These are phyloP conservation scores for Monoplex corrugatus DNA, from an alignment of 2,888 invertebrate species.

Conservation along the genomic window DNA sequence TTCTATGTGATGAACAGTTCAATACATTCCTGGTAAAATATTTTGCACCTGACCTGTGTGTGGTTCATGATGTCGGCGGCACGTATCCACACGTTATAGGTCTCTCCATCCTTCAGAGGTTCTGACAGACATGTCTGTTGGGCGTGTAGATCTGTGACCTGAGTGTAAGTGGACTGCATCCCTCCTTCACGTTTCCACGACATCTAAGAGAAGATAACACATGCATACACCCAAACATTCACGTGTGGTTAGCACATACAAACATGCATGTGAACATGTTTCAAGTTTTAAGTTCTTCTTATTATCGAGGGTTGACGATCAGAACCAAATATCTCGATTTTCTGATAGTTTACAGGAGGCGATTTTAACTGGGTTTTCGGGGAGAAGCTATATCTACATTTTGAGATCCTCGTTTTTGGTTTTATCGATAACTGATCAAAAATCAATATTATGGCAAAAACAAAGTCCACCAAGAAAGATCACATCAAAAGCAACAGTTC, in stretches of 20 bases:
- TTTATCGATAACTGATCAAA: too few species aligned
- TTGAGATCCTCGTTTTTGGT: too few species aligned
- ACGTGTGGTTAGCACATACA: background rate
- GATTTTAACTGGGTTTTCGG: too few species aligned
- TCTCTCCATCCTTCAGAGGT: constrained; percentile 59
- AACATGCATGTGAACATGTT: background rate
- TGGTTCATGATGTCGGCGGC: constrained; percentile 61
- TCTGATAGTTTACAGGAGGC: too few species aligned
- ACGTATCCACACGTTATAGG: constrained; percentile 53
- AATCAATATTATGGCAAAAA: too few species aligned
- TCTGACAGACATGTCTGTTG: constrained; percentile 54
- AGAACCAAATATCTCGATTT: too few species aligned
- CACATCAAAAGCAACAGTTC: too few species aligned
- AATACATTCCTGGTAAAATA: background rate
- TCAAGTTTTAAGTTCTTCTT: too few species aligned
- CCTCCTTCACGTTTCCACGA: constrained; percentile 39
- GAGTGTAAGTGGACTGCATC: background rate
- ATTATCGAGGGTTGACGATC: too few species aligned
- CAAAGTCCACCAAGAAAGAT: too few species aligned
- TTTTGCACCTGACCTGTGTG: constrained; percentile 13
- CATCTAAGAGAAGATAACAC: background rate
- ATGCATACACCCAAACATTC: background rate
- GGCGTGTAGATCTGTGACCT: constrained; percentile 50
- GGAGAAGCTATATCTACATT: too few species aligned
- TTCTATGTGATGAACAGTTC: too few species aligned